Conservation (phyloP, 2,113 vertebrate genomes). For the Tyrannus savana region DNA sequence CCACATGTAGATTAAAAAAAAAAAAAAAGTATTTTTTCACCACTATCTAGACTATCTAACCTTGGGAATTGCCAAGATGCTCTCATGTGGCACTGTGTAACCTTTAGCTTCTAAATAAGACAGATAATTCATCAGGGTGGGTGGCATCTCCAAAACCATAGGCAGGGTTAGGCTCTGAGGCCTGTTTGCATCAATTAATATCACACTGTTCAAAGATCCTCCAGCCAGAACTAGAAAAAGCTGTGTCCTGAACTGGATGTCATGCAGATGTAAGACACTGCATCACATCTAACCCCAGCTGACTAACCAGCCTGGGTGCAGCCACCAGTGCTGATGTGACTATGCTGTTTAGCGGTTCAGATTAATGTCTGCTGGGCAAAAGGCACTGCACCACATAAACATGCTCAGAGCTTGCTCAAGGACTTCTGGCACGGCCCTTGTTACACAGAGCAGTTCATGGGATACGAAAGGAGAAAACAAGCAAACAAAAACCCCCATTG, state of each 20-base stretch:
- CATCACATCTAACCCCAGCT: background rate
- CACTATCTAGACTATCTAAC: background rate
- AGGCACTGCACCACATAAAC: rapidly evolving
- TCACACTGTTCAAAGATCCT: background rate
- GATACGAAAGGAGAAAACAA: background rate
- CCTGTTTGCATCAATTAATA: background rate
- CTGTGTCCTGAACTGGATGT: background rate
- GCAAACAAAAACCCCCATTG: background rate
- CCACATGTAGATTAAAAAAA: background rate
- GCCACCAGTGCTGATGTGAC: background rate
- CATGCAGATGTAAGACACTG: background rate
- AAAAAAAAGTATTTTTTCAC: background rate
- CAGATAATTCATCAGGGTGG: background rate
- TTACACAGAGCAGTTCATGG: rapidly evolving
- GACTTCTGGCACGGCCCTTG: rapidly evolving
- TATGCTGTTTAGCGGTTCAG: background rate
- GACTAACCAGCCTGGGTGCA: background rate
- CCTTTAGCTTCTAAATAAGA: background rate
- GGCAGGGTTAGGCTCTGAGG: background rate
- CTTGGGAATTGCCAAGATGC: background rate
- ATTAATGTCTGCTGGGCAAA: background rate
- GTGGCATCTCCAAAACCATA: background rate
- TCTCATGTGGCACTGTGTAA: background rate
- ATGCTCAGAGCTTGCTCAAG: background rate
- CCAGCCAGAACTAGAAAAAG: background rate